Base-by-base conservation (phyloP, 2,888 invertebrate species). In the Luffia ferchaultella region DNA sequence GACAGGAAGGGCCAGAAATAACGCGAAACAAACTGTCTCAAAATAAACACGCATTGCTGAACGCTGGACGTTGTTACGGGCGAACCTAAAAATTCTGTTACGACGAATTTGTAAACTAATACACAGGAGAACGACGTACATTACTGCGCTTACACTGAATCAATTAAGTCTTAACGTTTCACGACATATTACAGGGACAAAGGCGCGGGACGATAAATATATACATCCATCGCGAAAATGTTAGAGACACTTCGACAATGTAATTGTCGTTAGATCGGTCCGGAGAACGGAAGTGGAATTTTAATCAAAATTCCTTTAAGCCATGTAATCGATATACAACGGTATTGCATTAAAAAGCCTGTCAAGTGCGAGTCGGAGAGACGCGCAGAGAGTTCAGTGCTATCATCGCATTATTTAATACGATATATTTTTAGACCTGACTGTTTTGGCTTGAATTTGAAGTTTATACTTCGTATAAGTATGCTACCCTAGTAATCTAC, bases 1-100 rank as follows among this genome's bases (percentile, higher is more conserved):
- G 73, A 76, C 76, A 76, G 78, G 77, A 79, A 77, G 68, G 71
- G 72, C 73, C 73, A 57, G 71, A 73, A 79, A 80, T 79, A 80
- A 73, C 76, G 70, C 70, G 73, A 70, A 71, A 76, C 77, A 73
- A 77, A 76, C 73, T 75, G 72, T 74, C 75, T 75, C 63, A 63
- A 76, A 79, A 82, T 79, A 80, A 75, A 72, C 73, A 62, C 62
- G 60, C 16, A 43, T 20, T 12, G 46, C 16, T 46, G 30, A 41
- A 15, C 18, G 48, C 17, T 49, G 49, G 43, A 43, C 30, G 3
- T 3, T 12, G 3, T 12, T 30, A 30, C 30, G 12, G 3, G 30
- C 30, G 30, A 3, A 7, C 12, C 12, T 30, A 7, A 30, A 30
- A 30, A 30, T 30, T 30, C 3, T 7, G 30, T 12, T 7, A 12